Base-by-base conservation (phyloP, 2,888 invertebrate species). In the Phragmatobia fuliginosa region DNA sequence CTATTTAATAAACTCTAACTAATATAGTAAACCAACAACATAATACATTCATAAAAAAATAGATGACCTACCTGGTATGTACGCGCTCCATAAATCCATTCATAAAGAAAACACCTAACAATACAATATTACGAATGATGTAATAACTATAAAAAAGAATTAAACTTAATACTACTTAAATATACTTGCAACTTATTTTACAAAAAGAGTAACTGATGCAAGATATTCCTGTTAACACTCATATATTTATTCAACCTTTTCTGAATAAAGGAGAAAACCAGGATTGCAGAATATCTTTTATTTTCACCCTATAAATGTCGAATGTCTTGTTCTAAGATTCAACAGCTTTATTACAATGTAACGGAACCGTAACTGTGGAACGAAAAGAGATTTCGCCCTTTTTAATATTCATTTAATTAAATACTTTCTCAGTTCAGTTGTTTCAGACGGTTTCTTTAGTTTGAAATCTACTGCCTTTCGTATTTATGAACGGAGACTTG, bases 351-450 rank as follows among this genome's bases (percentile, higher is more conserved):
- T 64, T 31, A 33, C 64, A 36, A 33, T 25, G 36, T 36, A 18
- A 32, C n/a, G 11, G 36, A 52, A 36, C 52, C 64, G 64, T 25
- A 56, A 56, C 33, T 0, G 62, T 38, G 28, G 18, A 32, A 5
- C 31, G 49, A 25, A 33, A n/a, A 45, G 21, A 41, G 67, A 41
- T 56, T 21, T 59, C 33, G 38, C 45, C 41, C 59, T 32, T 60
- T 68, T 68, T 67, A 67, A 64, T 71, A 77, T 70, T 72, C 32
- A 73, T 67, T 76, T 25, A 76, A 77, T 75, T 65, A 73, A 61
- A 70, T 45, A 60, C 36, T 71, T 72, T 70, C 60, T 59, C 36
- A 71, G 62, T 71, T 77, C 61, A 64, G 74, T 78, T 60, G 21
- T 64, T 62, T 71, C 36, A 18, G 62, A 71, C 16, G 31, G 61